Evolutionary conservation across 2,888 invertebrate species (phyloP).

Genomic region (Cephalotes varians): DNA sequence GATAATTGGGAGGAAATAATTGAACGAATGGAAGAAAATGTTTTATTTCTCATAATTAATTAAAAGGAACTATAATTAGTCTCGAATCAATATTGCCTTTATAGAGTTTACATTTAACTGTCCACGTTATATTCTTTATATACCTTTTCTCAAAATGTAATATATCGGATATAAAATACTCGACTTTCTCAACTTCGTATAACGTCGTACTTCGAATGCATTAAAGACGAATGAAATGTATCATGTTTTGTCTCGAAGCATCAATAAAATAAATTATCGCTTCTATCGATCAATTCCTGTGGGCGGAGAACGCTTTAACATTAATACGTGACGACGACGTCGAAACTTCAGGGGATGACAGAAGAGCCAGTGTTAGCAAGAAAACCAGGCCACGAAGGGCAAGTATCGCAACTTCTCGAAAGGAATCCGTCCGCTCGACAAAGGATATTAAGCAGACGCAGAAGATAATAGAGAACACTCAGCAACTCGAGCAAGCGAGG

Average conservation of each 20-base stretch:
- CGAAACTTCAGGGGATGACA: constrained; percentile 78
- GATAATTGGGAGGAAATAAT: constrained; percentile 42
- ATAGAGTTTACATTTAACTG: neutral
- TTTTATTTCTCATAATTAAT: neutral
- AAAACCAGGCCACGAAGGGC: constrained; percentile 75
- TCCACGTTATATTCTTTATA: neutral
- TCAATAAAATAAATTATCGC: constrained; percentile 12
- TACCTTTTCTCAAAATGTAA: constrained; percentile 4
- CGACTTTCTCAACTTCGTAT: neutral
- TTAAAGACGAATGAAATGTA: constrained; percentile 1
- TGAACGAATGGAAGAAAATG: neutral
- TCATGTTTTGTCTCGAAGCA: constrained; percentile 5
- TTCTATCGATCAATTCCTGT: constrained; percentile 37
- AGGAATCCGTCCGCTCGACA: constrained; percentile 91
- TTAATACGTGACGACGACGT: constrained; percentile 40
- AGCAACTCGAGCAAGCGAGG: constrained; percentile 89
- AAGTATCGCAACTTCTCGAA: constrained; percentile 87
- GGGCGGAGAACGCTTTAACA: constrained; percentile 25
- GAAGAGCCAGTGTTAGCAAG: constrained; percentile 79
- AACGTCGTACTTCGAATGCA: constrained; percentile 10
- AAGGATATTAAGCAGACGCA: constrained; percentile 82
- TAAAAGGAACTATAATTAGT: neutral
- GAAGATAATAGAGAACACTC: constrained; percentile 84
- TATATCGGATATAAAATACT: neutral
- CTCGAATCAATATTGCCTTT: neutral